Evolutionary conservation across 2,888 invertebrate genomes (phyloP), one percentile per base, ranked within the genome.

Genomic region (Tetranychus truncatus): DNA sequence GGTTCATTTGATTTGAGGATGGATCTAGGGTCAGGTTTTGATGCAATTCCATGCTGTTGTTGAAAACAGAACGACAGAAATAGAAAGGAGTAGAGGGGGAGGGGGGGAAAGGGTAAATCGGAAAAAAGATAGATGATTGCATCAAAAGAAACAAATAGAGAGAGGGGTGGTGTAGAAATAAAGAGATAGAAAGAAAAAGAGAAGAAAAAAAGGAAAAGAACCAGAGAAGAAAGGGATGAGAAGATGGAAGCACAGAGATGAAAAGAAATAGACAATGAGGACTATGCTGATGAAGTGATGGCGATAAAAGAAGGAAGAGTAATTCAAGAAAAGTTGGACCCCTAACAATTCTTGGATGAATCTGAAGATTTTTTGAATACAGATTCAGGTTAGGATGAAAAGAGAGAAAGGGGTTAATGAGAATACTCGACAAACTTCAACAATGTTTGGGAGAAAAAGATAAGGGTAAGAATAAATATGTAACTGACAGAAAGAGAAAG

Each of bases 41-140:
- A 90, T 93, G 93, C 86, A 94, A 91, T 89, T 93, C 93, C 88
- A 93, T 92, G 89, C 93, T 93, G 89, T 75, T 45, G 55, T 18
- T 45, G 21, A 73, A 66, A 75, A 55, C 55, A 55, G 55, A 55
- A 55, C 7, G 55, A 15, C 15, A 15, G 55, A 15, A 55, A 55
- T 15, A 55, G 9, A 55, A 2, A 15, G 55, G 55, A 55, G 15
- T 2, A 55, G 46, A 55, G 0, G 55, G 15, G 55, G 15, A 55
- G 15, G 7, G 24, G 24, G 24, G 55, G 55, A 55, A 55, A 55
- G 55, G 55, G 55, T 34, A 34, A 34, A 55, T 55, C 55, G 15
- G 55, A 55, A 34, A 34, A 34, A 34, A 34, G 34, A 34, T 34
- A 34, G 34, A 15, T 55, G 55, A 55, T 9, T 55, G 55, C 15